Evolutionary conservation across 1,140 invertebrate species (phyloP).

Genomic region (Pseudomyrmex dendroicus): DNA sequence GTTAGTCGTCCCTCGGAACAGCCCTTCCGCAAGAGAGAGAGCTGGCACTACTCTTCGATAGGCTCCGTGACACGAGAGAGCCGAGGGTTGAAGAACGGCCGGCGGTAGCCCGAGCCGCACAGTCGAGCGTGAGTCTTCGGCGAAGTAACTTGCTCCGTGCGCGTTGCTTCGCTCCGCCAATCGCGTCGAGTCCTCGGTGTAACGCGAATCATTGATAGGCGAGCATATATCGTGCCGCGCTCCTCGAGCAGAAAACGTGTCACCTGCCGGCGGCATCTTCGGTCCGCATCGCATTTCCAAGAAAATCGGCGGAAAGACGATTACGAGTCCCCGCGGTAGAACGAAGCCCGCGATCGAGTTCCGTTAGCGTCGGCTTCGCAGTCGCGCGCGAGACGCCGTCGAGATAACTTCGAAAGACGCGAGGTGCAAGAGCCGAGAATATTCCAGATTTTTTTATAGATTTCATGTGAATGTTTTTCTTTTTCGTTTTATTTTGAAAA

Average conservation of each 20-base stretch:
- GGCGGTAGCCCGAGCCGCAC: conserved; percentile 31
- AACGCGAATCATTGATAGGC: too few relatives aligned
- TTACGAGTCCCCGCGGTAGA: neutral
- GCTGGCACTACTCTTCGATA: neutral
- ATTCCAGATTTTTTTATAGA: neutral
- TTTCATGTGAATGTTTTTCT: too few relatives aligned
- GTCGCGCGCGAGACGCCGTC: conserved; percentile 34
- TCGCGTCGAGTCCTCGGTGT: neutral
- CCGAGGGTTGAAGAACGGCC: conserved; percentile 33
- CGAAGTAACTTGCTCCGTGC: conserved; percentile 32
- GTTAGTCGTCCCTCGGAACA: neutral
- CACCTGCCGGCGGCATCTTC: neutral
- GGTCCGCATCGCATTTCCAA: neutral
- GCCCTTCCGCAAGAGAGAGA: neutral
- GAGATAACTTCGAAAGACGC: neutral
- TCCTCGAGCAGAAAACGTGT: neutral
- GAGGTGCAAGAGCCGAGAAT: neutral
- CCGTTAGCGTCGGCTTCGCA: conserved; percentile 8
- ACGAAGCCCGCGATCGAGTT: conserved; percentile 20
- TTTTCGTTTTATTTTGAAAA: neutral
- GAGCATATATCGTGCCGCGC: too few relatives aligned
- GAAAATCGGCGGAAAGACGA: conserved; percentile 24
- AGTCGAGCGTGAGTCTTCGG: conserved; percentile 64
- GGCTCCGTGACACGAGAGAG: neutral
- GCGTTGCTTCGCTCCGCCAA: neutral